A percentile compares a stretch with the other conserved stretches of the same genome.
phyloP scores from a whole-genome alignment of 2,113 vertebrate genomes.

The Stegastes partitus region DNA sequence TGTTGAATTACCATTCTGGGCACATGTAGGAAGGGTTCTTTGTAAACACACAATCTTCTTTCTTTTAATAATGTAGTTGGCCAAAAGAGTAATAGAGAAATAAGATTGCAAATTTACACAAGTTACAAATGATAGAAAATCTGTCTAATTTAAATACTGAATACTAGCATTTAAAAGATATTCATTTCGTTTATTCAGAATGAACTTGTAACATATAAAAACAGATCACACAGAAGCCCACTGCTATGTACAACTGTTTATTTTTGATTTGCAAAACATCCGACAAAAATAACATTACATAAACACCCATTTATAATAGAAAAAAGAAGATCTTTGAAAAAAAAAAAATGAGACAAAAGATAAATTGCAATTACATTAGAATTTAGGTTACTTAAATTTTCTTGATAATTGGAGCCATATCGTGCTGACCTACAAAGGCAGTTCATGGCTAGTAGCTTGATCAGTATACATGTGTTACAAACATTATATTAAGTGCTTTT shows the following conservation, averaged over 20 bases:
- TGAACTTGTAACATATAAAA: background rate
- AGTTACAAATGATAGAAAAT: too few relatives aligned
- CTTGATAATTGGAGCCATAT: slow-evolving; percentile 75
- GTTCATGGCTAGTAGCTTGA: slow-evolving; percentile 72
- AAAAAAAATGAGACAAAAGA: slow-evolving; percentile 68
- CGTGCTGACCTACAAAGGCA: slow-evolving; percentile 79
- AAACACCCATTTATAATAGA: slow-evolving; percentile 85
- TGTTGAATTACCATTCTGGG: background rate
- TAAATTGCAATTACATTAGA: slow-evolving; percentile 79
- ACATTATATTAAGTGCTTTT: slow-evolving; percentile 79
- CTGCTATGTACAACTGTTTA: slow-evolving; percentile 84
- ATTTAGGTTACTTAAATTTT: slow-evolving; percentile 74
- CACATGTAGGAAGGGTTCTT: background rate
- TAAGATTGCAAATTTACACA: too few relatives aligned
- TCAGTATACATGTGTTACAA: slow-evolving; percentile 74
- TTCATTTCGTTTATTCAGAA: too few relatives aligned
- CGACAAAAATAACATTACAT: slow-evolving; percentile 86
- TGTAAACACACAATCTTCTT: background rate
- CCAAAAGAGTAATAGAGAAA: too few relatives aligned
- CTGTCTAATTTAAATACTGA: background rate
- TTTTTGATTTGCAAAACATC: slow-evolving; percentile 89
- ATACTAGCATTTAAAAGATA: too few relatives aligned
- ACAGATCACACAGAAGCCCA: slow-evolving; percentile 34
- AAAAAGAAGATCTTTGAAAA: slow-evolving; percentile 74
- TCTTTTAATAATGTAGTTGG: too few relatives aligned